A percentile compares a stretch with the other conserved stretches of the same genome.
Evolutionary conservation across 37 sponge, comb jelly and placozoan species (phyloP).

Genomic region (Agelas oroides): DNA sequence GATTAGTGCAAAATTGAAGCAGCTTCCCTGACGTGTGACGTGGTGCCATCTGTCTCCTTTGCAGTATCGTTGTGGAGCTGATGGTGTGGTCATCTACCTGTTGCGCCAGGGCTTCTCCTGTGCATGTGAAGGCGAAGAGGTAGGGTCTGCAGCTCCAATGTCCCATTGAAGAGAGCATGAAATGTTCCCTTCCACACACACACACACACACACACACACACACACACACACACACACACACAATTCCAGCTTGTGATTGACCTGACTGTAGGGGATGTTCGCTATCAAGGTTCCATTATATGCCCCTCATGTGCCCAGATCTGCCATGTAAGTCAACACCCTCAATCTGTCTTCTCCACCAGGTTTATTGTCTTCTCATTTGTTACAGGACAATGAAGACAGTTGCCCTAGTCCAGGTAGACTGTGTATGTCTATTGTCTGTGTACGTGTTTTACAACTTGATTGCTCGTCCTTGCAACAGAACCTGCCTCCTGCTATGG

Average conservation of each 20-base stretch:
- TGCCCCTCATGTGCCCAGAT: slow-evolving; percentile 68
- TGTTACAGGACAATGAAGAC: too few species aligned
- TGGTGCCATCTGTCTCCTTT: slow-evolving; percentile 2
- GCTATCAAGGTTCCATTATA: slow-evolving; percentile 56
- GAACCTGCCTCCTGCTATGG: too few species aligned
- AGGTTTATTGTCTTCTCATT: too few species aligned
- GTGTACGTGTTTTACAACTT: too few species aligned
- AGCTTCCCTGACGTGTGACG: neutral
- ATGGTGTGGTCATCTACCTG: slow-evolving; percentile 38
- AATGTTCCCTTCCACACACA: too few species aligned
- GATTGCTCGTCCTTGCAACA: too few species aligned
- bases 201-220: too few species aligned
- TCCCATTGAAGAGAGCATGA: too few species aligned
- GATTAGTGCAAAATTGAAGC: neutral
- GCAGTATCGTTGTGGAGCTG: slow-evolving; percentile 42
- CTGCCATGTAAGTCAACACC: slow-evolving; percentile 31
- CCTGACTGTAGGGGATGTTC: slow-evolving; percentile 11
- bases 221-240: too few species aligned
- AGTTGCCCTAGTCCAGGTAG: too few species aligned
- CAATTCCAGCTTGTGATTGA: slow-evolving; percentile 20
- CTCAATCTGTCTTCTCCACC: neutral
- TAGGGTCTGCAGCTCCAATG: too few species aligned
- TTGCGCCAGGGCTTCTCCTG: slow-evolving; percentile 18
- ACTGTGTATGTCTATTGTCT: too few species aligned
- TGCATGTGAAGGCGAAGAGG: slow-evolving; percentile 58